Base-by-base conservation (phyloP, 2,113 vertebrate species). In the Eudyptes chrysolophus region DNA sequence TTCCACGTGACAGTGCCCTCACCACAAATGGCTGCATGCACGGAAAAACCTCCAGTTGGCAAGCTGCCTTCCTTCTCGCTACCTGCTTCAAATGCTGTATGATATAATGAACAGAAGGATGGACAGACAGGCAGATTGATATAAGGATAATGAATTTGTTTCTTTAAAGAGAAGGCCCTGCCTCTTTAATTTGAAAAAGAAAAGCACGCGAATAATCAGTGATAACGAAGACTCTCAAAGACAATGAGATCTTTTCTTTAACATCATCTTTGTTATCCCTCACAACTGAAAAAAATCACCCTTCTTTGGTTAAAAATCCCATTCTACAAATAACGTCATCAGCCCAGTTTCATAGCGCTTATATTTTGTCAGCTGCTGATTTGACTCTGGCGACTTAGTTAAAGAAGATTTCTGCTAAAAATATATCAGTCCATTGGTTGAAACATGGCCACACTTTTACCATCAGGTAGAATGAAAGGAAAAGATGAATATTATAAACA, bases 321-420 rank as follows among this genome's bases (percentile, higher is more conserved):
- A 15, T 70, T 86, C 71, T 71, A 54, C n/a, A n/a, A 86, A 76
- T 54, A 84, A 78, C 44, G 44, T 27, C 52, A 65, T 55, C 76
- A 90, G 40, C 46, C 76, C 54, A n/a, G 61, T 94, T 84, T 94
- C 68, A 68, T 92, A 82, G 81, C 18, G 72, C 61, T 89, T 84
- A 24, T 79, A 57, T 95, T 95, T 97, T 94, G 86, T 92, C 92
- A 95, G 86, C 90, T 84, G 76, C 86, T 91, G 84, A 72, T 94
- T 91, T 89, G 91, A 87, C 74, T 94, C 77, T 42, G 80, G 66
- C 0, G 14, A 96, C 54, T 94, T 76, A 89, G 69, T 75, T 77
- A 82, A 95, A 94, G 88, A 92, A 95, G 88, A 94, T 82, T 94
- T 94, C 72, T 84, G 77, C 96, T 97, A 82, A 91, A 94, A 97